A percentile compares a stretch with the other conserved stretches of the same genome.
Conservation (phyloP, 1,140 invertebrate genomes). For the Drosophila serrata region DNA sequence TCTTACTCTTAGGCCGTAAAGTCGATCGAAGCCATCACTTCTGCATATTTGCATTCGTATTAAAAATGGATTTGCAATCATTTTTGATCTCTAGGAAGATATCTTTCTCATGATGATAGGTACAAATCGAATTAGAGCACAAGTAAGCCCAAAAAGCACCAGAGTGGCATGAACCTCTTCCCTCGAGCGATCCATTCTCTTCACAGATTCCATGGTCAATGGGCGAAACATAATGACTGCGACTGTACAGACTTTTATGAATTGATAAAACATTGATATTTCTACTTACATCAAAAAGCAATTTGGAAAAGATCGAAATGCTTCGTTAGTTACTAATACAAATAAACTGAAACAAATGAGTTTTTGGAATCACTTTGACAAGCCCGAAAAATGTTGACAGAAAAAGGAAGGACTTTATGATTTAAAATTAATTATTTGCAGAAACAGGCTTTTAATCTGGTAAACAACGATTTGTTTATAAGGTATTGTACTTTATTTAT, state of each 20-base stretch:
- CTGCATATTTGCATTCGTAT: not conserved
- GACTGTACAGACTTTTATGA: not conserved
- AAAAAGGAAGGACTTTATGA: not conserved
- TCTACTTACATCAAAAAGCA: conserved; percentile 9
- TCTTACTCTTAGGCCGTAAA: not conserved
- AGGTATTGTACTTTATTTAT: not conserved
- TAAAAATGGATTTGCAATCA: not conserved
- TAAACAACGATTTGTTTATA: not conserved
- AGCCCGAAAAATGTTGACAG: not conserved
- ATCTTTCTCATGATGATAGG: conserved; percentile 40
- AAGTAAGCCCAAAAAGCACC: conserved; percentile 47
- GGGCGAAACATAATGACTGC: conserved; percentile 54
- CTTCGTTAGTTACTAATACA: not conserved
- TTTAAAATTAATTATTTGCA: not conserved
- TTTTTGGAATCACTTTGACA: not conserved
- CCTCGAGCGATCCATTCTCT: conserved; percentile 32
- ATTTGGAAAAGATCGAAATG: conserved; percentile 1
- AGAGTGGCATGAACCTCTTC: conserved; percentile 57
- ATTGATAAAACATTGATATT: no score
- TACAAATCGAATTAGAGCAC: conserved; percentile 43
- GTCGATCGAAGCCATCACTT: not conserved
- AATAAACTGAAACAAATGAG: not conserved
- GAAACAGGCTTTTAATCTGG: not conserved
- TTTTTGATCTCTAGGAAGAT: not conserved
- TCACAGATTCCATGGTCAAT: conserved; percentile 21